Percentiles rank a stretch among this genome's conserved stretches.
Conservation (phyloP, 1,140 invertebrate species). For the Zaprionus vittiger region DNA sequence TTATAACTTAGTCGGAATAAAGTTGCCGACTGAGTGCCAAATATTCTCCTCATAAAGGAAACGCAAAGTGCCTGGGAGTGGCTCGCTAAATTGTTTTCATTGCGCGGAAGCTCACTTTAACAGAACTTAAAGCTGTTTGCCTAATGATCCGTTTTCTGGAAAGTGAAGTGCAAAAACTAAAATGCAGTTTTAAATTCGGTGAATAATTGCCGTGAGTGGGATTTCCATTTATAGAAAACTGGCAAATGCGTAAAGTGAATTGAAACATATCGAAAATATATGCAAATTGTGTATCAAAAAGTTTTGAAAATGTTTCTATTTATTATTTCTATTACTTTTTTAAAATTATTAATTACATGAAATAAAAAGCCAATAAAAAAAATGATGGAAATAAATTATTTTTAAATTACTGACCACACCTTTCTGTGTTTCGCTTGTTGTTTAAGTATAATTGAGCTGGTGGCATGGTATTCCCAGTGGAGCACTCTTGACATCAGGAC, state of each 20-base stretch:
- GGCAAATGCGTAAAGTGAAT: neutral
- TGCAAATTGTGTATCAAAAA: neutral
- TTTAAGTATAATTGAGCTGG: conserved; percentile 1
- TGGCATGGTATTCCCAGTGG: neutral
- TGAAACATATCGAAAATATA: neutral
- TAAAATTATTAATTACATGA: neutral
- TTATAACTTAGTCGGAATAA: conserved; percentile 34
- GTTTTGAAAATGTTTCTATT: neutral
- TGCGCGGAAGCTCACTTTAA: conserved; percentile 24
- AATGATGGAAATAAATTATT: neutral
- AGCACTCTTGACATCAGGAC: neutral
- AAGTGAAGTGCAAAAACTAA: conserved; percentile 24
- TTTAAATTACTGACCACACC: neutral
- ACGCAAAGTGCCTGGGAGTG: conserved; percentile 26
- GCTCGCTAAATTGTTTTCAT: conserved; percentile 18
- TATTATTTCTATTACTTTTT: too few relatives aligned
- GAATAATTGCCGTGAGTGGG: neutral
- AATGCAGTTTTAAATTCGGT: conserved; percentile 1
- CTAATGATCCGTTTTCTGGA: conserved; percentile 48
- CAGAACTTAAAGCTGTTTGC: conserved; percentile 26
- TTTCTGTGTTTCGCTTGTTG: neutral
- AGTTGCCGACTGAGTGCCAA: conserved; percentile 19
- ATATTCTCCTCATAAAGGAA: conserved; percentile 18
- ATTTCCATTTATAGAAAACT: neutral
- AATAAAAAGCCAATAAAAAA: neutral